A percentile compares a stretch with the other conserved stretches of the same genome.
phyloP scores from a whole-genome alignment of 1,140 invertebrate genomes.

The Marisa cornuarietis region DNA sequence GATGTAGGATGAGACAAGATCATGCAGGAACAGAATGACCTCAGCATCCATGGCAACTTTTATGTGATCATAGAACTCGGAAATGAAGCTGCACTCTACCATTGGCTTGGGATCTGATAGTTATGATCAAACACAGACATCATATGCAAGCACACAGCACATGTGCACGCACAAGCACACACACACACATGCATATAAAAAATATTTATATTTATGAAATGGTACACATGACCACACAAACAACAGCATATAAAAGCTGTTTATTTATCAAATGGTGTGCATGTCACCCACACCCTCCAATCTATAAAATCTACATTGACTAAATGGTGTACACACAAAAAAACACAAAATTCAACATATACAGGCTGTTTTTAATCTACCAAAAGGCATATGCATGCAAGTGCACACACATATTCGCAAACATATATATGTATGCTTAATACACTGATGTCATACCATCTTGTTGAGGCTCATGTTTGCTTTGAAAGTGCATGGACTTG shows the following conservation, averaged over 20 bases:
- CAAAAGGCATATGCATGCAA: neutral
- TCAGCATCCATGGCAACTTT: slow-evolving; percentile 98
- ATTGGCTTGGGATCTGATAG: slow-evolving; percentile 81
- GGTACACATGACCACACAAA: neutral
- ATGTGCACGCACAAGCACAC: neutral
- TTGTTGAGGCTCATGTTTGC: slow-evolving; percentile 52
- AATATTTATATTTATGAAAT: too few relatives aligned
- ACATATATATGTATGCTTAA: too few relatives aligned
- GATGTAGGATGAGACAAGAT: slow-evolving; percentile 94
- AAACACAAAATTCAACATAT: neutral
- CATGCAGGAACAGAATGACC: slow-evolving; percentile 96
- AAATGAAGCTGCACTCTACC: slow-evolving; percentile 96
- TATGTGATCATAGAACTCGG: slow-evolving; percentile 98
- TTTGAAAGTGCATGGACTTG: slow-evolving; percentile 86
- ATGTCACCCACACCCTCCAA: neutral
- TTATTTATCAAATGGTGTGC: neutral
- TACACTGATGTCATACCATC: slow-evolving; percentile 47
- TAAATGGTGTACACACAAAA: neutral
- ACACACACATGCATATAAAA: neutral
- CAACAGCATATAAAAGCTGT: neutral
- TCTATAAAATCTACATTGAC: neutral
- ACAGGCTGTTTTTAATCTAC: neutral
- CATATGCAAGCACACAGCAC: neutral
- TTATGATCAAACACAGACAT: neutral
- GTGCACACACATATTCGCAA: neutral